Percentiles rank a stretch among this genome's conserved stretches.
Conservation (phyloP, 2,113 vertebrate species). For the Pituophis catenifer region DNA sequence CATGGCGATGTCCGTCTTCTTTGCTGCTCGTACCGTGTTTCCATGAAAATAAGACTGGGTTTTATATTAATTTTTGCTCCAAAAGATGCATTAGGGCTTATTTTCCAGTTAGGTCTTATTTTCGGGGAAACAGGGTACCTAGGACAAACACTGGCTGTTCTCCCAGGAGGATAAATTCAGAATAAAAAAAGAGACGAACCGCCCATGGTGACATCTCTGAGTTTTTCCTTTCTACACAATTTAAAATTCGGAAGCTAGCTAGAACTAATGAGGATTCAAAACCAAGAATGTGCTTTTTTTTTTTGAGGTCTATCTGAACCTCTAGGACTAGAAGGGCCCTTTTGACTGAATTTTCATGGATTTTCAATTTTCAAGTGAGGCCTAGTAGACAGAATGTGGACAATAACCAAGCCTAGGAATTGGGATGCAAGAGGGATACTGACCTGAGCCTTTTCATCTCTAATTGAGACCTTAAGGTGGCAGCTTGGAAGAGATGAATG, state of each 20-base stretch:
- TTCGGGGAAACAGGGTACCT: no score
- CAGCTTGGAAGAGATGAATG: background rate
- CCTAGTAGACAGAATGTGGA: background rate
- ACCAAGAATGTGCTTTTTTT: background rate
- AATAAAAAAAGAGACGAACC: background rate
- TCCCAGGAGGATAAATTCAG: background rate
- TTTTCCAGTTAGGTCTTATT: no score
- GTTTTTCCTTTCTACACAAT: background rate
- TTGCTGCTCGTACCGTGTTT: background rate
- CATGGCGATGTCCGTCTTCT: constrained; percentile 14
- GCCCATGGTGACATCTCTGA: background rate
- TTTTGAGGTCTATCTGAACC: background rate
- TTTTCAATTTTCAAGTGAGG: background rate
- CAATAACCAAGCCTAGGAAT: background rate
- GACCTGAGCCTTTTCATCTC: background rate
- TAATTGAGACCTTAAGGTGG: background rate
- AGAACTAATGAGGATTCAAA: background rate
- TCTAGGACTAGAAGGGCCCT: background rate
- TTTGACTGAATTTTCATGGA: background rate
- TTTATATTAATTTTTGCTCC: no score
- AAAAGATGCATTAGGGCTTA: no score
- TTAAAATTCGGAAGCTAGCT: background rate
- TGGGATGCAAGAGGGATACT: background rate
- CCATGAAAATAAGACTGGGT: no score
- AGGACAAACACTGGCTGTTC: background rate